phyloP scores from a whole-genome alignment of 1,140 invertebrate species.

The Anoplophora glabripennis region DNA sequence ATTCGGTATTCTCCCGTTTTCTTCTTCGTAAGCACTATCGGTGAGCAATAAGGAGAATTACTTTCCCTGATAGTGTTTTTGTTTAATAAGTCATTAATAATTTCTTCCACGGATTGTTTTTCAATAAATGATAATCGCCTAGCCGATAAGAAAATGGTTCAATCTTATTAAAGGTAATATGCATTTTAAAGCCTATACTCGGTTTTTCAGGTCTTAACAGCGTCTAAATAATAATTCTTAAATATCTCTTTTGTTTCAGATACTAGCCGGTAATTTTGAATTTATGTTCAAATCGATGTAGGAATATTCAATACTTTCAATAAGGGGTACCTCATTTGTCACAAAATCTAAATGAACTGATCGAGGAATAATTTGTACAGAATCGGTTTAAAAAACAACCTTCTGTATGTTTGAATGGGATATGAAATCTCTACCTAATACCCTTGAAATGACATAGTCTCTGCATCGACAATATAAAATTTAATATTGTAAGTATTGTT shows the following conservation, averaged over 20 bases:
- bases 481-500: no score
- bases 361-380: no score
- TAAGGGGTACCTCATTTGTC: constrained; percentile 2
- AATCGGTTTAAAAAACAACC: no score
- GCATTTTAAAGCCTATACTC: constrained; percentile 17
- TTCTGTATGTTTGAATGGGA: no score
- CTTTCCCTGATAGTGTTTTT: constrained; percentile 3
- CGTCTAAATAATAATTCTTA: constrained; percentile 1
- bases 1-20: constrained; percentile 36
- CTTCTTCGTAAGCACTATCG: constrained; percentile 18
- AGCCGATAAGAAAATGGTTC: constrained; percentile 36
- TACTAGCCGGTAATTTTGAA: not conserved
- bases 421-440: no score
- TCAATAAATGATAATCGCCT: constrained; percentile 39
- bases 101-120: constrained; percentile 33
- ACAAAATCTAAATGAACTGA: no score
- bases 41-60: not conserved
- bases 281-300: not conserved
- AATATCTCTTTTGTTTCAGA: not conserved
- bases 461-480: no score
- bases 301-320: not conserved
- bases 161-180: constrained; percentile 17
- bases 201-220: not conserved
- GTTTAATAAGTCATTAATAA: constrained; percentile 40
- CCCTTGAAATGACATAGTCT: no score